Conservation (phyloP, 1,140 invertebrate genomes). For the Temnothorax nylanderi region DNA sequence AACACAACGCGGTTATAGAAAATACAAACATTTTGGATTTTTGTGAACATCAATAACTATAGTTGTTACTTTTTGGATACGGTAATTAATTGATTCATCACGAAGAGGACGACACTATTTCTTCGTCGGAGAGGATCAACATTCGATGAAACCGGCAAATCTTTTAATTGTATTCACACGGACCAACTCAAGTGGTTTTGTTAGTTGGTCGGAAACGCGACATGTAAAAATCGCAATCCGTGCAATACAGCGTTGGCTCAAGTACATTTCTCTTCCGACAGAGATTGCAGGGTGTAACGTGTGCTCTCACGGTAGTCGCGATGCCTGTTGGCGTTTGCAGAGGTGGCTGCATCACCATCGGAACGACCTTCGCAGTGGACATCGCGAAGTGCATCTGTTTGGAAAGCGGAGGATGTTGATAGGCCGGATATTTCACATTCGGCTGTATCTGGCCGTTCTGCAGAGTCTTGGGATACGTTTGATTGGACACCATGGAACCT, state of each 20-base stretch:
- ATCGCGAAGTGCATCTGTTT: constrained; percentile 88
- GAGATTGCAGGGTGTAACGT: constrained; percentile 90
- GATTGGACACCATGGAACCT: constrained; percentile 77
- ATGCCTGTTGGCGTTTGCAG: constrained; percentile 80
- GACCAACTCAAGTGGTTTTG: constrained; percentile 42
- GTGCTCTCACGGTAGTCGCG: constrained; percentile 85
- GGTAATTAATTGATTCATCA: neutral
- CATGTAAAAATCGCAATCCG: constrained; percentile 97
- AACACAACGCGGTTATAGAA: neutral
- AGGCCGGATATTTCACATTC: constrained; percentile 86
- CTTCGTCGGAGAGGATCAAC: neutral
- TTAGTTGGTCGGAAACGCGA: constrained; percentile 91
- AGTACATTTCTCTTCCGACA: constrained; percentile 93
- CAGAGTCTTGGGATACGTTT: constrained; percentile 82
- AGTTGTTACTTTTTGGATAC: neutral
- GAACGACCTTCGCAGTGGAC: constrained; percentile 88
- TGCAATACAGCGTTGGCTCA: constrained; percentile 92
- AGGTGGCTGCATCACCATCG: constrained; percentile 48
- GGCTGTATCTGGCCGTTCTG: constrained; percentile 82
- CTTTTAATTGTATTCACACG: neutral
- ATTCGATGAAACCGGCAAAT: neutral
- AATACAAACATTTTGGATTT: neutral
- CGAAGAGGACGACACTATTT: neutral
- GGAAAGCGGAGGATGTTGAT: constrained; percentile 86
- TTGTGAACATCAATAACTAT: too few species aligned